phyloP scores from a whole-genome alignment of 1,140 invertebrate genomes.

The Pogonognathellus flavescens region DNA sequence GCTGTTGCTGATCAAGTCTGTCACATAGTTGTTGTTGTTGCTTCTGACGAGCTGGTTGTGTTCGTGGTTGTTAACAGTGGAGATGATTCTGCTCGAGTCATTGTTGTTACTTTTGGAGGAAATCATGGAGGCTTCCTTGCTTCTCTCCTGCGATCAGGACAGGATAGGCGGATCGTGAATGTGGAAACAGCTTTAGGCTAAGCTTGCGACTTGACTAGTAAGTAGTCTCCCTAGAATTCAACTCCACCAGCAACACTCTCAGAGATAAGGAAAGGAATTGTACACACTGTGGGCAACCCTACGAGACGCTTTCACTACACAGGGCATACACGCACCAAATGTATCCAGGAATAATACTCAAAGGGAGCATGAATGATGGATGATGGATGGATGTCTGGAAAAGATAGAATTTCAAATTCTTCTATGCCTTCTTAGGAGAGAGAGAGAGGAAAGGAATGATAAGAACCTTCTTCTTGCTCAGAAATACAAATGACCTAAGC shows the following conservation, averaged over 20 bases:
- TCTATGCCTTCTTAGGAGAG: not conserved
- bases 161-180: not conserved
- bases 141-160: conserved; percentile 7
- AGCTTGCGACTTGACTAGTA: not conserved
- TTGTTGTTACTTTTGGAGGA: conserved; percentile 32
- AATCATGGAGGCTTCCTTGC: conserved; percentile 37
- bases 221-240: conserved; percentile 6
- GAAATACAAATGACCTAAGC: not conserved
- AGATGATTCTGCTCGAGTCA: conserved; percentile 27
- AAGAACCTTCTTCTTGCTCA: not conserved
- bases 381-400: conserved; percentile 23
- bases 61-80: conserved; percentile 7
- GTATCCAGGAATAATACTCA: not conserved
- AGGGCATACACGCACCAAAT: not conserved
- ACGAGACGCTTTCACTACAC: not conserved
- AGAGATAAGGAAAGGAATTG: not conserved
- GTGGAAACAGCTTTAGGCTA: conserved; percentile 26
- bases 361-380: conserved; percentile 18
- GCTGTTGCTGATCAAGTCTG: conserved; percentile 21
- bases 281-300: not conserved
- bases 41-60: not conserved
- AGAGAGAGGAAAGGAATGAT: not conserved
- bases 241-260: not conserved
- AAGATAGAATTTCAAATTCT: conserved; percentile 29
- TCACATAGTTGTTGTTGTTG: conserved; percentile 39